Evolutionary conservation across 2,888 invertebrate genomes (phyloP), one percentile per base, ranked within the genome.

Genomic region (Prenolepis imparis): DNA sequence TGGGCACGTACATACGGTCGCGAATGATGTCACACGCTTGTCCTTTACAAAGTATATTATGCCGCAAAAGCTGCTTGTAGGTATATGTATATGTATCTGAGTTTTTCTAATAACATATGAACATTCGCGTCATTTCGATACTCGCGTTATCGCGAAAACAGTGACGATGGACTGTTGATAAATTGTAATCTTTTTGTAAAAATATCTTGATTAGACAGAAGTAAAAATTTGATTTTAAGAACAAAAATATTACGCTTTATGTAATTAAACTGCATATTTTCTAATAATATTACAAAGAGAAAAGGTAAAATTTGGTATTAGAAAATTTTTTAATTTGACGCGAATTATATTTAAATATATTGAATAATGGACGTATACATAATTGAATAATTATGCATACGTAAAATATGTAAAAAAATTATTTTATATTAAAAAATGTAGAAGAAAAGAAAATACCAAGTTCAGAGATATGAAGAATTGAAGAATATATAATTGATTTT

Each of bases 1-100:
- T 90, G 89, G 91, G 89, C 93, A 93, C 94, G 94, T 93, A 92
- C 91, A 59, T 59, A 84, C 81, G 75, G 86, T 84, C 84, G 85
- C 86, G 90, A 84, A 91, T 93, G 92, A 93, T 92, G 92, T 91
- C 91, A 92, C 85, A 70, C 88, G 80, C 82, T 82, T 74, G 86
- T 89, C 86, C 85, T 89, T 85, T 74, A 52, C 73, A 83, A 89
- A 88, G 88, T 86, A 89, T 85, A 90, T 85, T 87, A 88, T 85
- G 64, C 85, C 85, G 87, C 84, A 82, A 85, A 75, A 87, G 82
- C 73, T 64, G 70, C 68, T 75, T 72, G 63, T 83, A 81, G 68
- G 32, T 72, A 44, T 24, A 15, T 72, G 32, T 24, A 15, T 70
- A 59, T 68, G 15, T 6, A 52, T 28, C 12, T 24, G 18, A 59